Base-by-base conservation (phyloP, 2,113 vertebrate species). In the Holacanthus passer region DNA sequence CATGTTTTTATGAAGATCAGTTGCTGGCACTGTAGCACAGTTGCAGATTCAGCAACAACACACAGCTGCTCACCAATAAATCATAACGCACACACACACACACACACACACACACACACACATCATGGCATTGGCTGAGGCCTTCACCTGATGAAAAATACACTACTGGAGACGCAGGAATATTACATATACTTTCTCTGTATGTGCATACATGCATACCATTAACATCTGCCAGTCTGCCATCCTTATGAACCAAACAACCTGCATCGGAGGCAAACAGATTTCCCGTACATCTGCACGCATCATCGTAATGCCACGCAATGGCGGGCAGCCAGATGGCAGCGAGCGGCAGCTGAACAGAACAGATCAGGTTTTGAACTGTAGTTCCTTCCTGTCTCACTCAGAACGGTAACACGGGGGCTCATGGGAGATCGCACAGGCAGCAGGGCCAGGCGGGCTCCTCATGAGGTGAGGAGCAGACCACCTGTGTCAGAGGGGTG, bases 1-100 rank as follows among this genome's bases (percentile, higher is more conserved):
- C 84, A 81, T 55, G 58, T 83, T 90, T 83, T 89, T 87, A 83
- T 79, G 76, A 81, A 87, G 73, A 88, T 91, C 83, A 86, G 83
- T 87, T 82, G 68, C 75, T 77, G 73, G 83, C 78, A 70, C 65
- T 35, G 77, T 68, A 13, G 31, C 63, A 70, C 73, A 79, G 83
- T 90, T 92, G 91, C 92, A 73, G 86, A 92, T 89, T 93, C 92
- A 92, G 87, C 88, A 84, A 73, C 87, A 88, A 72, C 74, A 81
- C 84, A 66, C 80, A 62, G 72, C 70, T 73, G 39, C 82, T 87
- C 73, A 81, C 89, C 85, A 70, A 91, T 93, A 91, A 93, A 91
- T 93, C 92, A 91, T 63, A 39, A 52, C 66, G 50, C 64, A n/a
- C 63, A 83, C 78, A 80, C 78, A 81, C 48, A 58, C 68, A 52